These are phyloP conservation scores for Plemyria rubiginata DNA, from an alignment of 2,888 invertebrate genomes.

Conservation along the genomic window DNA sequence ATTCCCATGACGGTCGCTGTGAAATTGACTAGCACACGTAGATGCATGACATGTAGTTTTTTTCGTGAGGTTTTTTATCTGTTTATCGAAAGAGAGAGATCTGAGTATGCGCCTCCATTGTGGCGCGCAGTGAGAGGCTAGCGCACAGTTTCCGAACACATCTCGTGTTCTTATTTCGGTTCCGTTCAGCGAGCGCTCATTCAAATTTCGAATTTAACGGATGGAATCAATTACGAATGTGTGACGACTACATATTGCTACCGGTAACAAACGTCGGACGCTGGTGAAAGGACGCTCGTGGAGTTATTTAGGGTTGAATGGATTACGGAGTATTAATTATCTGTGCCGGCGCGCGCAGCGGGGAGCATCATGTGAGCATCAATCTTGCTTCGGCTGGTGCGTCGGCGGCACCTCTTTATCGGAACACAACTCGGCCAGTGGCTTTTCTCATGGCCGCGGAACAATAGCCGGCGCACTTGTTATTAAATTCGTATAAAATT, in stretches of 20 bases:
- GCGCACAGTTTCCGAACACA: slow-evolving; percentile 59
- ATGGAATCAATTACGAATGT: slow-evolving; percentile 75
- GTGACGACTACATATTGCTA: slow-evolving; percentile 76
- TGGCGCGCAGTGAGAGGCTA: slow-evolving; percentile 68
- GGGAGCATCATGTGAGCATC: slow-evolving; percentile 73
- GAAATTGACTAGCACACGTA: slow-evolving; percentile 83
- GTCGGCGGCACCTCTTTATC: slow-evolving; percentile 84
- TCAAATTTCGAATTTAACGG: slow-evolving; percentile 81
- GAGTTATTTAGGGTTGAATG: slow-evolving; percentile 67
- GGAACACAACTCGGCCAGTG: slow-evolving; percentile 68
- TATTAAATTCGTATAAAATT: slow-evolving; percentile 85
- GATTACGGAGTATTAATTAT: slow-evolving; percentile 81
- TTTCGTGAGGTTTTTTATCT: slow-evolving; percentile 67
- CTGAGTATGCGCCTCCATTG: slow-evolving; percentile 78
- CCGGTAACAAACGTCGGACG: slow-evolving; percentile 53
- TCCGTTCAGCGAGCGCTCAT: slow-evolving; percentile 74
- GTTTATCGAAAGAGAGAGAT: slow-evolving; percentile 79
- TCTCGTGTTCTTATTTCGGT: slow-evolving; percentile 78
- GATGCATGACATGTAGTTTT: slow-evolving; percentile 85
- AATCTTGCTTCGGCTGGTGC: slow-evolving; percentile 74
- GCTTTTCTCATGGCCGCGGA: slow-evolving; percentile 76
- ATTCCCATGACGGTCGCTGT: slow-evolving; percentile 83
- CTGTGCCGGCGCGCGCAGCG: slow-evolving; percentile 65
- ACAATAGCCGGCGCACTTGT: slow-evolving; percentile 77
- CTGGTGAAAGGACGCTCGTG: slow-evolving; percentile 60